A percentile compares a stretch with the other conserved stretches of the same genome.
These are phyloP conservation scores for Lasiurus cinereus DNA, from an alignment of 2,113 vertebrate species.

Conservation along the genomic window DNA sequence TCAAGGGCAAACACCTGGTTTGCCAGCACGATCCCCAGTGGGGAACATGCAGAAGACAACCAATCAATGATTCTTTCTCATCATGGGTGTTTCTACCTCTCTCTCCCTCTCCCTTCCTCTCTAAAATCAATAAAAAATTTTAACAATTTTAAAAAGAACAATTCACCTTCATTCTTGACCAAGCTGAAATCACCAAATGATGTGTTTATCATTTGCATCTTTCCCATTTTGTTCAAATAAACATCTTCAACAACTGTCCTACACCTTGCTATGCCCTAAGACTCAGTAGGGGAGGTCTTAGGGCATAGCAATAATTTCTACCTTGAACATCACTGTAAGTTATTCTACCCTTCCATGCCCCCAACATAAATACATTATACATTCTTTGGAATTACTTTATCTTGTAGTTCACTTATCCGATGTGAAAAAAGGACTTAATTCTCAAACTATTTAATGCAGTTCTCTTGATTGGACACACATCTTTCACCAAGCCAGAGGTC, in stretches of 20 bases:
- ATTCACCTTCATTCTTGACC: neutral
- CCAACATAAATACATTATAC: neutral
- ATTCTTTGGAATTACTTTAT: neutral
- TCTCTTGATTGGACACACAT: neutral
- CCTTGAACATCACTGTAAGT: neutral
- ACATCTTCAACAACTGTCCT: neutral
- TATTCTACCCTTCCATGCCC: neutral
- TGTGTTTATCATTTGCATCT: neutral
- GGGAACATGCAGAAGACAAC: no score
- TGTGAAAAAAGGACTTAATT: neutral
- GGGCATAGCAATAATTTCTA: neutral
- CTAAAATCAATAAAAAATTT: no score
- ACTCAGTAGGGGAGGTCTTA: neutral
- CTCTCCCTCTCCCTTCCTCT: no score
- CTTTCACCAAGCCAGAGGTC: neutral
- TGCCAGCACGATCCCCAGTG: no score
- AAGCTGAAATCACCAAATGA: neutral
- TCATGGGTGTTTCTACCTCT: no score
- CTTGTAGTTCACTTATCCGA: neutral
- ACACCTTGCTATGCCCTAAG: no score
- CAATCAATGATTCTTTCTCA: no score
- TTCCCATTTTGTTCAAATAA: constrained; percentile 16
- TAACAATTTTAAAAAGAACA: no score
- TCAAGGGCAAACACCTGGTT: no score
- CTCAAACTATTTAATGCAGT: neutral